Percentiles rank a stretch among this genome's conserved stretches.
Conservation (phyloP, 2,113 vertebrate species). For the Taxidea taxus region DNA sequence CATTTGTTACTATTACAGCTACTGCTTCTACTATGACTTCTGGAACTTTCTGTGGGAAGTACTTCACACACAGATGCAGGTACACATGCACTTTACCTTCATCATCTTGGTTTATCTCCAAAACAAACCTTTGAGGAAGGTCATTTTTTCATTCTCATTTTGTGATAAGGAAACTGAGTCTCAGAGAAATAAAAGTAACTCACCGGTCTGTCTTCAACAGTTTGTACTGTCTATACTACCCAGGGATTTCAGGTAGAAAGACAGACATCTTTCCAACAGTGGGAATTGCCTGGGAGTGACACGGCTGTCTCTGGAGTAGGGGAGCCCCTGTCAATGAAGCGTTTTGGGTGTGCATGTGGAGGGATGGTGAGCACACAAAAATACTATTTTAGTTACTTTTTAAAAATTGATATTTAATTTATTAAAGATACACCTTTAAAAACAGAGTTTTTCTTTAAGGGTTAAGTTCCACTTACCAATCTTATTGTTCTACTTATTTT, state of each 20-base stretch:
- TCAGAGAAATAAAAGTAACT: not conserved
- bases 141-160: not conserved
- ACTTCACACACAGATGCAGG: not conserved
- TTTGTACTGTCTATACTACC: not conserved
- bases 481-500: conserved; percentile 48
- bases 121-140: not conserved
- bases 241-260: not conserved
- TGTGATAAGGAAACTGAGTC: not conserved
- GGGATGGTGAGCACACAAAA: not conserved
- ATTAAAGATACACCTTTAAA: conserved; percentile 32
- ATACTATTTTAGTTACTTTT: not conserved
- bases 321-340: not conserved
- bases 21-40: not conserved
- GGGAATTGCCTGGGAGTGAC: not conserved
- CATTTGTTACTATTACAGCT: not conserved
- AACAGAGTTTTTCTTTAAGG: conserved; percentile 12
- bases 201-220: not conserved
- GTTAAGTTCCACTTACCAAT: conserved; percentile 31
- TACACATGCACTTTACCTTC: not conserved
- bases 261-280: not conserved
- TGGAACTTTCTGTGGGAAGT: not conserved
- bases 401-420: conserved; percentile 28
- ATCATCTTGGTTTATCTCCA: not conserved
- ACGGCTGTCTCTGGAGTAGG: not conserved
- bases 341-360: not conserved